phyloP scores from a whole-genome alignment of 1,140 invertebrate species.

The Mylabris phalerata region DNA sequence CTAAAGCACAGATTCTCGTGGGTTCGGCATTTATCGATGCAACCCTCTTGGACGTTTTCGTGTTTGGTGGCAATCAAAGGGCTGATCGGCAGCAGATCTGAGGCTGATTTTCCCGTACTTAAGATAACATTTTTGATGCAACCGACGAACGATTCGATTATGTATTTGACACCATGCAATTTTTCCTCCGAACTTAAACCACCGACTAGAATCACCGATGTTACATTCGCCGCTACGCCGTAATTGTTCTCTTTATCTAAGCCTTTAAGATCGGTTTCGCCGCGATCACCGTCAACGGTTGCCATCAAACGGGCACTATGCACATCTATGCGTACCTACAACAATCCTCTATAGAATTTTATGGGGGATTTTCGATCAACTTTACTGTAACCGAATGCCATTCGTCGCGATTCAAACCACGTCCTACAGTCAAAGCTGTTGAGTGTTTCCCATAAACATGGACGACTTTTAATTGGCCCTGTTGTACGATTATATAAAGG shows the following conservation, averaged over 20 bases:
- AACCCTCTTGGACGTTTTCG: conserved; percentile 79
- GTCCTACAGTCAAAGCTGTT: conserved; percentile 76
- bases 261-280: conserved; percentile 71
- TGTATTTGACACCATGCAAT: conserved; percentile 80
- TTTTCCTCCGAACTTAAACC: conserved; percentile 79
- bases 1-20: conserved; percentile 76
- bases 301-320: conserved; percentile 72
- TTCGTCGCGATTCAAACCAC: conserved; percentile 79
- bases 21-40: conserved; percentile 71
- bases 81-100: conserved; percentile 68
- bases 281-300: conserved; percentile 71
- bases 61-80: conserved; percentile 77
- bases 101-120: conserved; percentile 73
- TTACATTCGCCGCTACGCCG: conserved; percentile 72
- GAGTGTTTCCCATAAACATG: conserved; percentile 81
- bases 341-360: background rate
- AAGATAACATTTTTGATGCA: conserved; percentile 82
- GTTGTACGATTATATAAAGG: conserved; percentile 81
- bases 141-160: conserved; percentile 86
- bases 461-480: conserved; percentile 83
- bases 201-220: conserved; percentile 82
- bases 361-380: background rate
- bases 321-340: conserved; percentile 70
- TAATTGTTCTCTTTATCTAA: conserved; percentile 75
- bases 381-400: conserved; percentile 78